Evolutionary conservation across 30 jellyfish, hydroid and myxozoan genomes (phyloP), one percentile per base, ranked within the genome.

Genomic region (Cassiopea andromeda): DNA sequence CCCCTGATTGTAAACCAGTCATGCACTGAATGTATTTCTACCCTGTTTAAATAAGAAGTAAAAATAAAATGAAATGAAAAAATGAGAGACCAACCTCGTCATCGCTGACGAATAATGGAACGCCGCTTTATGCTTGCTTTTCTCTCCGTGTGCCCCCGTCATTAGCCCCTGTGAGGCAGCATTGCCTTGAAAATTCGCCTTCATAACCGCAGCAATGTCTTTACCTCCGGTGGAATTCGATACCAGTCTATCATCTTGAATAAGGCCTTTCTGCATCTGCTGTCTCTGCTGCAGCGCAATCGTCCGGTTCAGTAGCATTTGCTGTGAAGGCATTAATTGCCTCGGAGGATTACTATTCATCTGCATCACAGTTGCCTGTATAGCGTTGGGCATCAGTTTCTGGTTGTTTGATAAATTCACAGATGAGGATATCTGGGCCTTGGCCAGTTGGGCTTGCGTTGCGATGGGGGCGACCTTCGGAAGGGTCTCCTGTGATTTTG

Each of bases 41-140:
- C 64, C 10, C 12, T 54, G 12, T 54, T 54, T 54, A 54, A 54
- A 54, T 54, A 10, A 54, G 7, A 54, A 54, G 12, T 3, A 54
- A 3, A 10, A 54, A 6, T 54, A 0, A 54, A 54, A 3, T 6
- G 12, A 54, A 54, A 54, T 54, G 64, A 6, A 54, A 3, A 10
- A 54, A 6, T 54, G 64, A 54, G 64, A 6, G 12, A 6, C 7
- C 7, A 49, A 91, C 97, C 97, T 91, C 17, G 97, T 81, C 91
- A 91, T 84, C 10, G 97, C 92, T 1, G 97, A 91, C n/a, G 97
- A 91, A 50, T 91, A 91, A 78, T 91, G 97, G 77, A 91, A 91
- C 46, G 96, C 91, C 17, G 94, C 82, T 46, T 81, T 81, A 60
- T 72, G 92, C 66, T 89, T 89, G 75, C 60, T 74, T 75, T 89